Evolutionary conservation across 2,797 vertebrate genomes (phyloP).

Genomic region (Pristis pectinata): DNA sequence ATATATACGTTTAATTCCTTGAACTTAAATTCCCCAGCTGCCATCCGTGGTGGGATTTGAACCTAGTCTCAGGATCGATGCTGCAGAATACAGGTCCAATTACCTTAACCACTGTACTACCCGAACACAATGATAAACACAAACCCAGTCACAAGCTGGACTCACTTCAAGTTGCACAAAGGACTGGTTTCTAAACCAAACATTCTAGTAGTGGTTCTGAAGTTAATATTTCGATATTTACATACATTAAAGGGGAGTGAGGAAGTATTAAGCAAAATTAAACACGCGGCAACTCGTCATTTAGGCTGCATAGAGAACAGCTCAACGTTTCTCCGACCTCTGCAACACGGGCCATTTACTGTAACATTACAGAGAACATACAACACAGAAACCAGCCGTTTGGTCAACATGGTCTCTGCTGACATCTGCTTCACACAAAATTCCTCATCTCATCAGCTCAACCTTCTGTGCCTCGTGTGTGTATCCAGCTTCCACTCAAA

Average conservation of each 20-base stretch:
- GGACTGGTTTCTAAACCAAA: background rate
- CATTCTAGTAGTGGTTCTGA: background rate
- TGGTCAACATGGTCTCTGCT: background rate
- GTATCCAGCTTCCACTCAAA: background rate
- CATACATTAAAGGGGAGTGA: background rate
- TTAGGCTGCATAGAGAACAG: too few relatives aligned
- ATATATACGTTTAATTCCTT: too few relatives aligned
- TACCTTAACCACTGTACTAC: too few relatives aligned
- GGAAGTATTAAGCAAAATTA: background rate
- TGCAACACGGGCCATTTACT: background rate
- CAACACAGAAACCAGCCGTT: background rate
- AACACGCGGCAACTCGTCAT: background rate
- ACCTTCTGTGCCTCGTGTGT: background rate
- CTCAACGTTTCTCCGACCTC: background rate
- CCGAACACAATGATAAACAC: background rate
- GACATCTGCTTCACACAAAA: too few relatives aligned
- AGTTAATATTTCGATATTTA: slow-evolving; percentile 19
- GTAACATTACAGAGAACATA: background rate
- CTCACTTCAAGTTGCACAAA: background rate
- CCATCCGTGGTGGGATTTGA: too few relatives aligned
- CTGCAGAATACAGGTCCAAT: too few relatives aligned
- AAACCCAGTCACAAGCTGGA: background rate
- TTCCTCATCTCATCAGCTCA: background rate
- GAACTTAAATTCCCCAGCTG: too few relatives aligned
- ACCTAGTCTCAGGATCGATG: too few relatives aligned